A percentile compares a stretch with the other conserved stretches of the same genome.
phyloP scores from a whole-genome alignment of 2,113 vertebrate species.

The Caloenas nicobarica region DNA sequence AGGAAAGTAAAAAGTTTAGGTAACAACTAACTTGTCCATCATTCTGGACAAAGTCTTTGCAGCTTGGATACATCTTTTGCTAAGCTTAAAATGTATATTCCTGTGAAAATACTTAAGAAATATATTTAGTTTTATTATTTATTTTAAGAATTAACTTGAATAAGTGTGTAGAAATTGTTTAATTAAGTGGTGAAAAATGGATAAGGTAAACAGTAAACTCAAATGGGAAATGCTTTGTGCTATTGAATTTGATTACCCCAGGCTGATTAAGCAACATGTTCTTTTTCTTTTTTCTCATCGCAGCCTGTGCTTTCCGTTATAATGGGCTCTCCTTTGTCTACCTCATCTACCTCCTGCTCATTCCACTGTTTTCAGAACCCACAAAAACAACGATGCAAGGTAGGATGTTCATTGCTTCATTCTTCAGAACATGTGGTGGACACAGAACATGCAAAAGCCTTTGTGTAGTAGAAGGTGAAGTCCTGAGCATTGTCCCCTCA shows the following conservation, averaged over 20 bases:
- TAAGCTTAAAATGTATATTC: neutral
- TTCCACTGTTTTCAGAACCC: constrained; percentile 94
- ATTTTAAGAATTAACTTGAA: neutral
- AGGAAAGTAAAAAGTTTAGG: neutral
- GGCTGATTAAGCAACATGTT: neutral
- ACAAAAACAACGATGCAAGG: constrained; percentile 93
- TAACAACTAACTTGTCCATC: neutral
- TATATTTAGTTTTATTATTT: neutral
- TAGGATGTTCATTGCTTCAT: constrained; percentile 70
- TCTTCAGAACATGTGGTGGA: neutral
- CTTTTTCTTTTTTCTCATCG: neutral
- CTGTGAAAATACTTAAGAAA: neutral
- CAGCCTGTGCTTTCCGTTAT: constrained; percentile 97
- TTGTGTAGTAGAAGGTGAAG: neutral
- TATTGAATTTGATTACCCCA: neutral
- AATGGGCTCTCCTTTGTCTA: constrained; percentile 97
- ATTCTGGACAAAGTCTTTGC: neutral
- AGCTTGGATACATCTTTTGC: neutral
- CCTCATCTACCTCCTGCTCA: constrained; percentile 98
- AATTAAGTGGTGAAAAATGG: neutral
- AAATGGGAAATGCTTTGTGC: neutral
- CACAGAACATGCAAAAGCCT: neutral
- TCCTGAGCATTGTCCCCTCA: neutral
- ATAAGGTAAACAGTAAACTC: neutral
- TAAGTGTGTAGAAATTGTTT: neutral